Base-by-base conservation (phyloP, 2,797 vertebrate genomes). In the Arctocebus calabarensis region DNA sequence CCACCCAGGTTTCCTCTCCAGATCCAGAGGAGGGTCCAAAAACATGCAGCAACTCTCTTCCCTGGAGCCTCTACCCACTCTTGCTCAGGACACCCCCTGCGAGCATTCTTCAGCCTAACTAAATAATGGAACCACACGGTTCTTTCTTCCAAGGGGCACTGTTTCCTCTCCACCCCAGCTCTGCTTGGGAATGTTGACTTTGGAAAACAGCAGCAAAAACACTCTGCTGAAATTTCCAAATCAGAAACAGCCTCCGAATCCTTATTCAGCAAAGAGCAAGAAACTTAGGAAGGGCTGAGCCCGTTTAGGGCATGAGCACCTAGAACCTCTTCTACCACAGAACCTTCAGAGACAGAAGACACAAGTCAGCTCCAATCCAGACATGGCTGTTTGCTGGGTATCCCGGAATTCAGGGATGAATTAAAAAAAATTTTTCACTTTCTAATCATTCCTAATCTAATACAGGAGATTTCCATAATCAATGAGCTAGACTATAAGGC, bases 171-270 rank as follows among this genome's bases (percentile, higher is more conserved):
- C 64, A 92, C 66, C 55, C 77, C 22, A 57, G 93, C 71, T 94
- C 86, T 94, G 84, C 94, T 95, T 96, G 95, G 90, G 94, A 98
- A 97, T 97, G 95, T 96, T 97, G 97, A 97, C 94, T 95, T 98
- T 97, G 97, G 95, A 98, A 93, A 96, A 95, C 10, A 0, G 75
- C 43, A 96, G 84, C 88, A 84, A 95, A 96, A 92, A 92, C 71
- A 82, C 91, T 94, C 92, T 23, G 34, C 90, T 90, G 55, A 79
- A 95, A 96, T 96, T 96, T 97, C 91, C 91, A 97, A 97, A 97
- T 97, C 90, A 96, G 96, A 97, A 98, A 97, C 95, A 95, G 92
- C 75, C 89, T 92, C 71, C 34, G 71, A 92, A 95, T 95, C 55
- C 82, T 94, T 79, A 77, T 84, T 96, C 68, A 95, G 92, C 29